Evolutionary conservation across 2,113 vertebrate genomes (phyloP), one percentile per base, ranked within the genome.

Genomic region (Rallus limicola): DNA sequence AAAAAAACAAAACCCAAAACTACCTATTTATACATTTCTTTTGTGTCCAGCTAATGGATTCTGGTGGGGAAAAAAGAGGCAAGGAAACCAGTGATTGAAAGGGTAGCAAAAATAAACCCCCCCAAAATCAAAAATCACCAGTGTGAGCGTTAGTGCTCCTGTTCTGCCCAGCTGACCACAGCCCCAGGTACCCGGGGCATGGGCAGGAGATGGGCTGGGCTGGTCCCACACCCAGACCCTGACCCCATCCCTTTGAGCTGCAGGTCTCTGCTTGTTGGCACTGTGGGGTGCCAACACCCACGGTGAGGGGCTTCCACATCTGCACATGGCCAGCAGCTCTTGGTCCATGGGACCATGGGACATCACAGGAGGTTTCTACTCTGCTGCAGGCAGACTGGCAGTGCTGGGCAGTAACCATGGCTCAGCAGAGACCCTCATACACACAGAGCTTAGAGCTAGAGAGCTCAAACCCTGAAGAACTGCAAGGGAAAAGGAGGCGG

Each of bases 171-270:
- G 15, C 31, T 36, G 25, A 24, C 26, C 31, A 8, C 1, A 0
- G 67, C 36, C 31, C 69, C 25, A 25, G 69, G 59, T 29, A 13
- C 25, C 3, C 13, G 28, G 20, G 33, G 21, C 14, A 17, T 24
- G 36, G 25, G n/a, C 16, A 13, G 58, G 36, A 56, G 56, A 26
- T 21, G 46, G 33, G 29, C 23, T 5, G 2, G 34, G 42, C 53
- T 46, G 34, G 31, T 69, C 53, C 42, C 38, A 4, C 0, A 26
- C 26, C 65, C 36, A 33, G 46, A 4, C 1, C 0, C 0, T 0
- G 16, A 75, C 20, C 16, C 60, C 1, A 1, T 26, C 12, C 80
- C 52, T 29, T 46, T 5, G 0, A 46, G 40, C 40, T 2, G 0
- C 4, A n/a, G 55, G 20, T 36, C 23, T 80, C 56, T 86, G 72